Evolutionary conservation across 1,140 invertebrate genomes (phyloP), one percentile per base, ranked within the genome.

Genomic region (Lasioglossum baleicum): DNA sequence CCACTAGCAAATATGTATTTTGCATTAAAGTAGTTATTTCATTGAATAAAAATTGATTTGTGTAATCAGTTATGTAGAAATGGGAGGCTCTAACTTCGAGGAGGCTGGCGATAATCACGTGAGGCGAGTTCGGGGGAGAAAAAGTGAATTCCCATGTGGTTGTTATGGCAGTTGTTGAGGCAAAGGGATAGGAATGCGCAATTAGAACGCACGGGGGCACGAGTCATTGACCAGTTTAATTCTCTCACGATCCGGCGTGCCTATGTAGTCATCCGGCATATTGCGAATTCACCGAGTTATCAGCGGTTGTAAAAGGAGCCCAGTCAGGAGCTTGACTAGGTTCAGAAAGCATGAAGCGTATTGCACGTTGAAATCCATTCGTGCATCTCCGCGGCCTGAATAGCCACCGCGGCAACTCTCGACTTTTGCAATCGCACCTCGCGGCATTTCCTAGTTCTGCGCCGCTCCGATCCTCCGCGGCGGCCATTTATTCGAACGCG

Each of bases 321-420:
- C 60, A 22, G 53, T 44, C 26, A 72, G 60, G 63, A 75, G 63
- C 26, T 73, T 35, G 80, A 56, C 67, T 70, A 58, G 75, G n/a
- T 80, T 82, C 75, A 61, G 64, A 73, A 69, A 80, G 75, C 83
- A 76, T 71, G 83, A 80, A 79, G 68, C 80, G 71, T 35, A 15
- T 51, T 31, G n/a, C 35, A 71, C 82, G 67, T 85, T 87, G 78
- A 80, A 83, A 88, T 87, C 77, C 84, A 73, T 76, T 87, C 86
- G 87, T 85, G 83, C 81, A 86, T 86, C 83, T 79, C 83, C 66
- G 60, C 80, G 40, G 58, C 56, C 79, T 82, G 76, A 81, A 76
- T 81, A 80, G 63, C 65, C 53, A 35, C 60, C 63, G 67, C 40
- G 65, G 61, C 72, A 61, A 61, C 48, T 63, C 69, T 44, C 69